Conservation (phyloP, 2,888 invertebrate species). For the Xanthia togata region DNA sequence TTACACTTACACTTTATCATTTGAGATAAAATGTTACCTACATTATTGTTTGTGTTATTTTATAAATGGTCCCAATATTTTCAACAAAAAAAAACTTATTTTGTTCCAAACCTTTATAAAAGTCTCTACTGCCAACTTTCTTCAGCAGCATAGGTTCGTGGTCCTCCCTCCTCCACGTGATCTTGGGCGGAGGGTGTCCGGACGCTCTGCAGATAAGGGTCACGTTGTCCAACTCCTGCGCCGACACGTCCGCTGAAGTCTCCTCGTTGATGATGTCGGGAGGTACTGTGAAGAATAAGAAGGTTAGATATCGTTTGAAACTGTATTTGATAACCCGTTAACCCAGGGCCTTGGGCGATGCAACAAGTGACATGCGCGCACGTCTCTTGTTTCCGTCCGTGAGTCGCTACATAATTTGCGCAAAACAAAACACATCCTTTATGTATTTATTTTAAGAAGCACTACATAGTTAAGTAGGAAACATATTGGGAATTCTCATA, state of each 20-base stretch:
- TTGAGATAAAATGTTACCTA: too few relatives aligned
- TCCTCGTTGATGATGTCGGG: slow-evolving; percentile 94
- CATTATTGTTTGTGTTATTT: too few relatives aligned
- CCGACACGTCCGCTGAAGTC: slow-evolving; percentile 94
- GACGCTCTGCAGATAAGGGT: slow-evolving; percentile 95
- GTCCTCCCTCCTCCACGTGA: slow-evolving; percentile 95
- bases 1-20: too few relatives aligned
- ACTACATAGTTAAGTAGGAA: too few relatives aligned
- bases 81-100: too few relatives aligned
- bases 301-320: background rate
- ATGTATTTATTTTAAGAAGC: too few relatives aligned
- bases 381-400: background rate
- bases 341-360: background rate
- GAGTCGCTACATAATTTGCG: too few relatives aligned
- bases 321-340: background rate
- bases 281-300: slow-evolving; percentile 89
- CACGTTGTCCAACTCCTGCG: slow-evolving; percentile 95
- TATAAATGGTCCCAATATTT: too few relatives aligned
- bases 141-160: slow-evolving; percentile 91
- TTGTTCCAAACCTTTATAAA: slow-evolving; percentile 79
- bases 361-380: background rate
- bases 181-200: slow-evolving; percentile 94
- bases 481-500: too few relatives aligned
- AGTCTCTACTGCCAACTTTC: slow-evolving; percentile 84
- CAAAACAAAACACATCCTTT: background rate